Evolutionary conservation across 2,797 vertebrate genomes (phyloP).

Genomic region (Myotis vivesi): DNA sequence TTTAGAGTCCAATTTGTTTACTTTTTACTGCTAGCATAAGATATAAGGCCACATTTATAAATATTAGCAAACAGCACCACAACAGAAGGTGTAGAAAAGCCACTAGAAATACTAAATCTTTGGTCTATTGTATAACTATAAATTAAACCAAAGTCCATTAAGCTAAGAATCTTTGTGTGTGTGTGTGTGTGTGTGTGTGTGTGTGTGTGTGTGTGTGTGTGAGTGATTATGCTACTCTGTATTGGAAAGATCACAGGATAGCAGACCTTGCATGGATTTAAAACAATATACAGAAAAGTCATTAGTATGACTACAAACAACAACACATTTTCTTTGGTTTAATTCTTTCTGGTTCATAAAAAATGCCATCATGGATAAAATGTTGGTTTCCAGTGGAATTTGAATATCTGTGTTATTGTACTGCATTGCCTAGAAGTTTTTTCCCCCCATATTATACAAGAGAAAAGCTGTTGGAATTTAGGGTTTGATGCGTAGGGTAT

Average conservation of each 20-base stretch:
- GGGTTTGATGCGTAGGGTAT: neutral
- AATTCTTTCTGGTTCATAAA: slow-evolving; percentile 47
- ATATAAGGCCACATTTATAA: slow-evolving; percentile 44
- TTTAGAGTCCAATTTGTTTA: slow-evolving; percentile 32
- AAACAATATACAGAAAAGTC: slow-evolving; percentile 6
- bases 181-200: neutral
- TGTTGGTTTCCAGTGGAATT: neutral
- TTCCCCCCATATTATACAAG: neutral
- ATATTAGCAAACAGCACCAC: neutral
- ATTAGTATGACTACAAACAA: neutral
- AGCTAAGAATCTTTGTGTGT: neutral
- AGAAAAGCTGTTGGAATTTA: neutral
- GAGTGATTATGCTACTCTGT: neutral
- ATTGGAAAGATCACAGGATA: neutral
- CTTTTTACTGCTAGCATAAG: neutral
- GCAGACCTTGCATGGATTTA: neutral
- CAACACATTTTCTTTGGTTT: slow-evolving; percentile 22
- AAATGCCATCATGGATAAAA: neutral
- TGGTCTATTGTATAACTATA: neutral
- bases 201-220: neutral
- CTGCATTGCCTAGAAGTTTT: neutral
- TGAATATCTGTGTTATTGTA: neutral
- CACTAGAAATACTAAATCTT: slow-evolving; percentile 15
- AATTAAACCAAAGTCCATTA: slow-evolving; percentile 22
- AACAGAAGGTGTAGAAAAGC: slow-evolving; percentile 35